A percentile compares a stretch with the other conserved stretches of the same genome.
These are phyloP conservation scores for Brachionus manjavacas DNA, from an alignment of 1,140 invertebrate genomes.

Conservation along the genomic window DNA sequence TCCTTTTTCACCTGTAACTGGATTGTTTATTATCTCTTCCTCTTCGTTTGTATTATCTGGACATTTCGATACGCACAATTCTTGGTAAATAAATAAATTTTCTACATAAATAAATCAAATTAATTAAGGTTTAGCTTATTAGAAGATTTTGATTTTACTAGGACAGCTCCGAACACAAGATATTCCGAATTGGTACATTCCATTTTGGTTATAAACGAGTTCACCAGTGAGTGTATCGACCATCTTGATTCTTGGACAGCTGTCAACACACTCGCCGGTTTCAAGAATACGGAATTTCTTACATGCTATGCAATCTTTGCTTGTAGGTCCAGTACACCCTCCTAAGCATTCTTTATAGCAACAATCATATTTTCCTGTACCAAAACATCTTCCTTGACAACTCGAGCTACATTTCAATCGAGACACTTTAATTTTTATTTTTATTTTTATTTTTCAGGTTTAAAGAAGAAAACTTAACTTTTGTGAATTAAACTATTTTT, in stretches of 20 bases:
- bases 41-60: conserved; percentile 21
- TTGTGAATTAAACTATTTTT: too few relatives aligned
- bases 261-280: conserved; percentile 35
- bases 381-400: not conserved
- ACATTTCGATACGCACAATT: conserved; percentile 16
- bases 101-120: not conserved
- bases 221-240: conserved; percentile 14
- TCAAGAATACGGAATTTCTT: conserved; percentile 24
- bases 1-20: not conserved
- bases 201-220: not conserved
- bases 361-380: not conserved
- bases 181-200: conserved; percentile 32
- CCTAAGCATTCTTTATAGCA: conserved; percentile 6
- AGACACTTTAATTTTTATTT: not conserved
- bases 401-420: not conserved
- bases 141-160: not conserved
- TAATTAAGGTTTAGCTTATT: not conserved
- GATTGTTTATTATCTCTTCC: conserved; percentile 16
- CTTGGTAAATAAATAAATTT: conserved; percentile 29
- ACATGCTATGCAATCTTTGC: conserved; percentile 26
- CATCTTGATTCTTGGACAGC: conserved; percentile 24
- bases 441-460: not conserved
- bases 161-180: conserved; percentile 24
- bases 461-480: too few relatives aligned
- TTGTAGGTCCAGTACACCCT: conserved; percentile 2